phyloP scores from a whole-genome alignment of 1,140 invertebrate genomes.

The Ips nitidus region DNA sequence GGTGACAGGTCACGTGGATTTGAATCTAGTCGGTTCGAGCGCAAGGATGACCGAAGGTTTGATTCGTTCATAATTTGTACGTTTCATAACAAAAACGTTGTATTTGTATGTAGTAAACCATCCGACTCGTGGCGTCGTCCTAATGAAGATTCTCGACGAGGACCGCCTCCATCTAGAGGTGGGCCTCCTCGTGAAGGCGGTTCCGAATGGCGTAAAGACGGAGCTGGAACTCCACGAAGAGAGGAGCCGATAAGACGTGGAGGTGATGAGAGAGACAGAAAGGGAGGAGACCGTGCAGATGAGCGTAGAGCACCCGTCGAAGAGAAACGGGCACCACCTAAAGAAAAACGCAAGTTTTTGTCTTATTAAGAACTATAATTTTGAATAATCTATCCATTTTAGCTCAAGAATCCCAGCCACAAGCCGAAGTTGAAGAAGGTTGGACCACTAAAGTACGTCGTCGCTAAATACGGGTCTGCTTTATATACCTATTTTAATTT shows the following conservation, averaged over 20 bases:
- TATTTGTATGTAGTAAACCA: constrained; percentile 6
- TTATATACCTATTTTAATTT: too few relatives aligned
- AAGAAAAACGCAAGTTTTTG: constrained; percentile 43
- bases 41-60: constrained; percentile 8
- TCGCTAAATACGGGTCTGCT: constrained; percentile 3
- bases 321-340: constrained; percentile 29
- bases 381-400: neutral
- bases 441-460: constrained; percentile 9
- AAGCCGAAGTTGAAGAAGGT: constrained; percentile 9
- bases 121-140: constrained; percentile 9
- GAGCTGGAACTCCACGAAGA: neutral
- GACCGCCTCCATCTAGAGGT: constrained; percentile 20
- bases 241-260: constrained; percentile 32
- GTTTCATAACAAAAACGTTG: neutral
- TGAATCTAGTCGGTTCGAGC: constrained; percentile 14
- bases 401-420: constrained; percentile 8
- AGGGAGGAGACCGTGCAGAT: neutral
- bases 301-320: neutral
- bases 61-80: neutral
- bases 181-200: constrained; percentile 22
- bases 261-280: constrained; percentile 8
- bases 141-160: constrained; percentile 28
- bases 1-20: constrained; percentile 4
- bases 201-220: constrained; percentile 27
- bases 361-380: neutral